Evolutionary conservation across 1,140 invertebrate species (phyloP).

Genomic region (Paraescarpia echinospica): DNA sequence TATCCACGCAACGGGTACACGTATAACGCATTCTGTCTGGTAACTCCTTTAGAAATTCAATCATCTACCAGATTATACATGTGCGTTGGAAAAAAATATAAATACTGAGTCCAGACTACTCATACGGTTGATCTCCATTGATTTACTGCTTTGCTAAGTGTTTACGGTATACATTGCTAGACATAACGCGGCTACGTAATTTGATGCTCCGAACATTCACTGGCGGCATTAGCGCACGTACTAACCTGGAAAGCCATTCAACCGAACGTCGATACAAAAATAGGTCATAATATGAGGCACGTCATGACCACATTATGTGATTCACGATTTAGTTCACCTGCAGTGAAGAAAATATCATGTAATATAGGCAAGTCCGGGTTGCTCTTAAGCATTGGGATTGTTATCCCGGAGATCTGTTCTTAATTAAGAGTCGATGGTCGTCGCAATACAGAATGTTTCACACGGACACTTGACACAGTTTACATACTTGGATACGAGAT

Average conservation of each 20-base stretch:
- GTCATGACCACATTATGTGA: not conserved
- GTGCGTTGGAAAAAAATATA: no score
- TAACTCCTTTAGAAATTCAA: not conserved
- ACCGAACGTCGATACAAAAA: not conserved
- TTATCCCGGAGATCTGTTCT: not conserved
- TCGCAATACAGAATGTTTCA: no score
- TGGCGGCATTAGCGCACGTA: not conserved
- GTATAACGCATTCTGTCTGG: not conserved
- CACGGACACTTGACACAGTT: no score
- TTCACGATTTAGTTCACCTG: not conserved
- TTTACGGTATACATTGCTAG: not conserved
- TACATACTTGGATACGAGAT: not conserved
- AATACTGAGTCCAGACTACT: no score
- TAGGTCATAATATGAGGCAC: no score
- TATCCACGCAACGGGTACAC: no score
- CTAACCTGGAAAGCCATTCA: not conserved
- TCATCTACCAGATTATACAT: not conserved
- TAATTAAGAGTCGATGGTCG: no score
- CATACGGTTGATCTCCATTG: no score
- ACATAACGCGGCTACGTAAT: not conserved
- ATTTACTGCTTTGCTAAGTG: not conserved
- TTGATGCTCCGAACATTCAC: not conserved
- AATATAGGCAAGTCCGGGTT: not conserved
- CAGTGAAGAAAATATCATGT: not conserved
- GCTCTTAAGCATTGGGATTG: not conserved